Percentiles rank a stretch among this genome's conserved stretches.
phyloP scores from a whole-genome alignment of 1,140 invertebrate genomes.

The Saccostrea echinata region DNA sequence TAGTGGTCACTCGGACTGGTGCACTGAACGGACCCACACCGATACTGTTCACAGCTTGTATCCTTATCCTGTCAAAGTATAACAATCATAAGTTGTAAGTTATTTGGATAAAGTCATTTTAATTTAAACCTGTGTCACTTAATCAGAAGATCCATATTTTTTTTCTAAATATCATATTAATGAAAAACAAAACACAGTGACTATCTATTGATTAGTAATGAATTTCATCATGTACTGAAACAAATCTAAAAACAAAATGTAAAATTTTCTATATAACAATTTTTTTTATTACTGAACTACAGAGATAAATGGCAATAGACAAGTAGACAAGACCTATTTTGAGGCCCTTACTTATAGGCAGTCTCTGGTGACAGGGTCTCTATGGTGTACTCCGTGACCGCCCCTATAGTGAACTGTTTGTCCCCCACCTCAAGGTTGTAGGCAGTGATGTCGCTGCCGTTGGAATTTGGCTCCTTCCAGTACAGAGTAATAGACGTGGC shows the following conservation, averaged over 20 bases:
- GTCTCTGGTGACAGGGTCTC: conserved; percentile 83
- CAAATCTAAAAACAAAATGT: no score
- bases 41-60: conserved; percentile 88
- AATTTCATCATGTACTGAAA: no score
- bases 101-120: no score
- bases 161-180: no score
- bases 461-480: conserved; percentile 87
- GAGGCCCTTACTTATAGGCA: conserved; percentile 81
- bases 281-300: conserved; percentile 76
- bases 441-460: conserved; percentile 85
- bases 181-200: conserved; percentile 79
- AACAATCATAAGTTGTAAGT: background rate
- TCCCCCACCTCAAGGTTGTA: conserved; percentile 90
- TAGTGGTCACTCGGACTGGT: conserved; percentile 86
- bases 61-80: conserved; percentile 65
- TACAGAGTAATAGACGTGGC: conserved; percentile 85
- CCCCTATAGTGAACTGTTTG: conserved; percentile 72
- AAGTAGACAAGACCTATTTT: background rate
- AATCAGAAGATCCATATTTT: no score
- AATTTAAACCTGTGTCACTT: no score
- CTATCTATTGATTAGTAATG: conserved; percentile 53
- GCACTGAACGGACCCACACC: conserved; percentile 89
- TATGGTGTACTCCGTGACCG: conserved; percentile 76
- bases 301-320: conserved; percentile 57
- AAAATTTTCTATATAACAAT: conserved; percentile 64